Percentiles rank a stretch among this genome's conserved stretches.
phyloP scores from a whole-genome alignment of 2,797 vertebrate genomes.

The Eulemur rubriventer region DNA sequence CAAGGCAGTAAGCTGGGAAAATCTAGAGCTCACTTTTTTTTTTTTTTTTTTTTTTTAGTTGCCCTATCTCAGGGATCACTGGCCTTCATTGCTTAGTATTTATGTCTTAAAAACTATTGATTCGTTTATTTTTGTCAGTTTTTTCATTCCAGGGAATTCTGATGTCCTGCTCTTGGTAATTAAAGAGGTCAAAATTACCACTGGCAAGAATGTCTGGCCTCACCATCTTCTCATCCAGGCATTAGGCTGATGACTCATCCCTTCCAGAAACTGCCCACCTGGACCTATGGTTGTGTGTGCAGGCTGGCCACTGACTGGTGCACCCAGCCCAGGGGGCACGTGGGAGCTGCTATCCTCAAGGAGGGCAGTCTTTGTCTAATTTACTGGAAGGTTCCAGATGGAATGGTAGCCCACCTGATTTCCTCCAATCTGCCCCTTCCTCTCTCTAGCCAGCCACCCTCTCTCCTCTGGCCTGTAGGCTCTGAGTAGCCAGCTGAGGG shows the following conservation, averaged over 20 bases:
- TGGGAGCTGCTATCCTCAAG: not conserved
- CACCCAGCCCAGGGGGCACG: not conserved
- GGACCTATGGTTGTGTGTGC: not conserved
- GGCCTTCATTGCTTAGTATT: not conserved
- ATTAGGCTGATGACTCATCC: not conserved
- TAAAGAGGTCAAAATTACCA: not conserved
- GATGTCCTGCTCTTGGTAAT: not conserved
- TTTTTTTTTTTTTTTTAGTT: not conserved
- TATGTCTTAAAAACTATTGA: not conserved
- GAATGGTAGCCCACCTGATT: not conserved
- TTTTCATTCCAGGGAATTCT: not conserved
- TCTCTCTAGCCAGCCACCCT: not conserved
- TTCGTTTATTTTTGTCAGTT: not conserved
- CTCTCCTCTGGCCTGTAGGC: not conserved
- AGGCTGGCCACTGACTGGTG: not conserved
- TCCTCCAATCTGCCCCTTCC: not conserved
- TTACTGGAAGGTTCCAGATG: not conserved
- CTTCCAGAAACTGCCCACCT: not conserved
- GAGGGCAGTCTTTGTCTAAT: not conserved
- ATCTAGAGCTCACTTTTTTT: not conserved
- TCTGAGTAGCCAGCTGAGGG: not conserved
- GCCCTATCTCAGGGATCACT: not conserved
- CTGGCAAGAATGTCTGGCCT: not conserved
- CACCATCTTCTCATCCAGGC: not conserved
- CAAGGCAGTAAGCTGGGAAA: not conserved